Conservation (phyloP, 2,113 vertebrate genomes). For the Tor tambroides region DNA sequence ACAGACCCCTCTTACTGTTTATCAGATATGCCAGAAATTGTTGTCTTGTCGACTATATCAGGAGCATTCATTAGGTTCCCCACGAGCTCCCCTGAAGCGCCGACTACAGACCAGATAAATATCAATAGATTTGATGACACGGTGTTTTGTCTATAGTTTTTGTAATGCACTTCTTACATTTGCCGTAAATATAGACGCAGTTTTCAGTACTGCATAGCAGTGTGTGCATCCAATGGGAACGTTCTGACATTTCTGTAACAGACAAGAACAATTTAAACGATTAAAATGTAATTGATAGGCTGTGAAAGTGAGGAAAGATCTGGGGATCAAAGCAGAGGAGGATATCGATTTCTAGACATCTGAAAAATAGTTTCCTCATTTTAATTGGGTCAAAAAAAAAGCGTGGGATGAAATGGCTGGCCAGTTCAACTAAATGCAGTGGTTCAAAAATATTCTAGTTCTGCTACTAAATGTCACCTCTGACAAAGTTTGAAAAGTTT, state of each 20-base stretch:
- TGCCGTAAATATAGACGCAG: accelerated
- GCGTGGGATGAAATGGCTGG: background rate
- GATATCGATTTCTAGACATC: conserved; percentile 40
- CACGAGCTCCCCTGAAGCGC: background rate
- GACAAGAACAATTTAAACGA: background rate
- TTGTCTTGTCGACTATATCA: conserved; percentile 16
- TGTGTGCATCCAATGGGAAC: background rate
- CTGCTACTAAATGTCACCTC: conserved; percentile 37
- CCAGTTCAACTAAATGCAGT: background rate
- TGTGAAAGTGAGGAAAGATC: conserved; percentile 14
- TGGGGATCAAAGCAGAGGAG: conserved; percentile 2
- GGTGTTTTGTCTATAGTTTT: background rate
- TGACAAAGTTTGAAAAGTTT: conserved; percentile 15
- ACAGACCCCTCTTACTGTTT: background rate
- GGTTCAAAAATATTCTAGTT: conserved; percentile 5
- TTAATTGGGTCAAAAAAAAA: conserved; percentile 40
- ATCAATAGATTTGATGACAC: conserved; percentile 1
- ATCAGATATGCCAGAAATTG: background rate
- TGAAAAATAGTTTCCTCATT: conserved; percentile 31
- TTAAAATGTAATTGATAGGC: conserved; percentile 13
- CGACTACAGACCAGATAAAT: background rate
- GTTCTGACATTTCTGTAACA: background rate
- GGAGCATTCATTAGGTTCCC: background rate
- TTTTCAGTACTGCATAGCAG: background rate
- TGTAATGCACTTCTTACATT: background rate